These are phyloP conservation scores for Stichodactyla mertensii DNA, from an alignment of 64 coral and sea anemone genomes.

Conservation along the genomic window DNA sequence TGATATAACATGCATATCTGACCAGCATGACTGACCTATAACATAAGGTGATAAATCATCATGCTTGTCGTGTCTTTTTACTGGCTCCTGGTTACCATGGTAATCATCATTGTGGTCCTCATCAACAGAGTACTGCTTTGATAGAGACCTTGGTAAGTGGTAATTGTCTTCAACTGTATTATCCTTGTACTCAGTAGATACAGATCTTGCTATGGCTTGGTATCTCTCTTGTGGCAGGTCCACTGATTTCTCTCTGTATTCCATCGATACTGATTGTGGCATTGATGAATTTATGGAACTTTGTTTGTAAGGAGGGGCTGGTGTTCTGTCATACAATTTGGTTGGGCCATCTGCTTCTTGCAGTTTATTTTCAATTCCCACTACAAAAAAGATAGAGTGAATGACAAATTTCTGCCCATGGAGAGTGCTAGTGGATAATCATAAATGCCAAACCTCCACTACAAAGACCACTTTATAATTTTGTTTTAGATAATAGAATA, in stretches of 20 bases:
- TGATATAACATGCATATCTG: neutral
- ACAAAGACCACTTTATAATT: no score
- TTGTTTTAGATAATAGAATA: no score
- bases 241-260: conserved; percentile 5
- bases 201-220: neutral
- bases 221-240: neutral
- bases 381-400: neutral
- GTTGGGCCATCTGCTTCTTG: neutral
- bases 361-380: neutral
- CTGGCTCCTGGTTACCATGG: conserved; percentile 11
- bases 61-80: neutral
- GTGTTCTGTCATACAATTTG: conserved; percentile 15
- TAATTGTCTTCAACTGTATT: neutral
- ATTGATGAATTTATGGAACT: neutral
- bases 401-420: no score
- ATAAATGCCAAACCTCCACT: no score
- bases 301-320: neutral
- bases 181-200: neutral
- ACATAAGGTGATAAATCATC: conserved; percentile 10
- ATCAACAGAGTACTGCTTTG: conserved; percentile 7
- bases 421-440: no score
- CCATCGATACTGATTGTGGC: neutral
- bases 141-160: neutral
- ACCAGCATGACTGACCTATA: neutral
- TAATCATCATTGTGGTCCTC: neutral